A percentile compares a stretch with the other conserved stretches of the same genome.
These are phyloP conservation scores for Pilophorus perplexus DNA, from an alignment of 2,888 invertebrate genomes.

Conservation along the genomic window DNA sequence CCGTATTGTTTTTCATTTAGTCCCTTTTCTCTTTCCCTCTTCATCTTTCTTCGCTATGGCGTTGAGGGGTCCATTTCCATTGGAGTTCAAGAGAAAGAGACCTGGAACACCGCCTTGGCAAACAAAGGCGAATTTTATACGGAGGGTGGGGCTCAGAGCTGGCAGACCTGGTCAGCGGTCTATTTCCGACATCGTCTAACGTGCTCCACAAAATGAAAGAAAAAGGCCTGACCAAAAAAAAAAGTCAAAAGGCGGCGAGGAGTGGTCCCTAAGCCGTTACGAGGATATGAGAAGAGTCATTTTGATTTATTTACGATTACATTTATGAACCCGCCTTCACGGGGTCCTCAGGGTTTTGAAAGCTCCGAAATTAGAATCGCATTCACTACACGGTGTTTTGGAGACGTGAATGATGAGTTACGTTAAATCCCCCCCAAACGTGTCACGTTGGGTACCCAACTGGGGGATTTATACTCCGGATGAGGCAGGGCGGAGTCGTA, in stretches of 20 bases:
- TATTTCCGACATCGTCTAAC: too few relatives aligned
- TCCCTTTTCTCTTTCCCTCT: constrained; percentile 10
- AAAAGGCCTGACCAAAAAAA: neutral
- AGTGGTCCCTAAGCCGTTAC: constrained; percentile 9
- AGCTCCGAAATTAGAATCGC: constrained; percentile 19
- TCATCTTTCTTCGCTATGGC: neutral
- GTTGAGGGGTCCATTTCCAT: neutral
- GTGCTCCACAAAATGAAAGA: neutral
- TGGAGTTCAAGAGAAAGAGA: too few relatives aligned
- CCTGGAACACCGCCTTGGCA: too few relatives aligned
- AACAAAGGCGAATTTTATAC: neutral
- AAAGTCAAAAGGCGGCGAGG: neutral
- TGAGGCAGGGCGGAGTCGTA: neutral
- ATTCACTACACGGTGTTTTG: neutral
- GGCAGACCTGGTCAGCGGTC: too few relatives aligned
- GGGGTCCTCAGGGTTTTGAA: constrained; percentile 15
- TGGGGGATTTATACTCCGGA: constrained; percentile 2
- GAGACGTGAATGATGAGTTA: constrained; percentile 20
- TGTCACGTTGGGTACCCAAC: constrained; percentile 19
- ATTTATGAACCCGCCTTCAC: constrained; percentile 7
- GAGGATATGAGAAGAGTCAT: constrained; percentile 1
- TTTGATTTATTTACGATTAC: constrained; percentile 20
- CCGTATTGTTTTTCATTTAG: constrained; percentile 38
- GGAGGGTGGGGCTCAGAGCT: neutral
- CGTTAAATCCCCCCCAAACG: constrained; percentile 4